Evolutionary conservation across 2,797 vertebrate genomes (phyloP).

Genomic region (Cyprinella venusta): DNA sequence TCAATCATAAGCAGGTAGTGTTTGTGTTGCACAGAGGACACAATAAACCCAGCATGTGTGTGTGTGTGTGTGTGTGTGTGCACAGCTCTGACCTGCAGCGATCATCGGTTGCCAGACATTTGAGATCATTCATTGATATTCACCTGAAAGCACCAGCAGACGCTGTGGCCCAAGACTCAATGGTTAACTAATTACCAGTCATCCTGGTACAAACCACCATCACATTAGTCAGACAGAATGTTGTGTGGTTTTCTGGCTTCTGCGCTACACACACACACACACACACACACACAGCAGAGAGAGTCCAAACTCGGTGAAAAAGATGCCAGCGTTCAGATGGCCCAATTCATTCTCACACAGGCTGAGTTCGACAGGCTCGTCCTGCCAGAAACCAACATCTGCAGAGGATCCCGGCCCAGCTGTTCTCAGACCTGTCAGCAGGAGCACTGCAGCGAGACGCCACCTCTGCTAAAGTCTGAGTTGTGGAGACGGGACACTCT

Average conservation of each 20-base stretch:
- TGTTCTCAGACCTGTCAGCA: conserved; percentile 33
- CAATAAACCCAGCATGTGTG: not conserved
- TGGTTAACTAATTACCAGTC: conserved; percentile 27
- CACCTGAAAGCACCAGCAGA: conserved; percentile 21
- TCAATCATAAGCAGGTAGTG: not conserved
- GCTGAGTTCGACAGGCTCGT: conserved; percentile 47
- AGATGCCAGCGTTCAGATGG: conserved; percentile 28
- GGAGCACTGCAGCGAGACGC: conserved; percentile 8
- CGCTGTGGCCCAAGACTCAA: conserved; percentile 1
- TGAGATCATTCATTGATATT: conserved; percentile 16
- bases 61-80: not conserved
- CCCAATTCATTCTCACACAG: conserved; percentile 52
- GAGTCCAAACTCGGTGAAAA: conserved; percentile 7
- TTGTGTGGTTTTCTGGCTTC: conserved; percentile 39
- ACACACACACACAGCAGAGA: not conserved
- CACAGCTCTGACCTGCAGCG: not conserved
- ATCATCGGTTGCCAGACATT: not conserved
- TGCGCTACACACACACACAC: not conserved
- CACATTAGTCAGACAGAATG: conserved; percentile 33
- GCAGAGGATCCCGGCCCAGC: conserved; percentile 31
- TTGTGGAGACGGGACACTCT: not conserved
- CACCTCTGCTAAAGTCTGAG: conserved; percentile 38
- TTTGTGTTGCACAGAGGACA: not conserved
- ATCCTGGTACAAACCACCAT: conserved; percentile 23
- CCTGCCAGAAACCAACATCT: conserved; percentile 48